Evolutionary conservation across 1,140 invertebrate species (phyloP).

Genomic region (Drosophila yakuba): DNA sequence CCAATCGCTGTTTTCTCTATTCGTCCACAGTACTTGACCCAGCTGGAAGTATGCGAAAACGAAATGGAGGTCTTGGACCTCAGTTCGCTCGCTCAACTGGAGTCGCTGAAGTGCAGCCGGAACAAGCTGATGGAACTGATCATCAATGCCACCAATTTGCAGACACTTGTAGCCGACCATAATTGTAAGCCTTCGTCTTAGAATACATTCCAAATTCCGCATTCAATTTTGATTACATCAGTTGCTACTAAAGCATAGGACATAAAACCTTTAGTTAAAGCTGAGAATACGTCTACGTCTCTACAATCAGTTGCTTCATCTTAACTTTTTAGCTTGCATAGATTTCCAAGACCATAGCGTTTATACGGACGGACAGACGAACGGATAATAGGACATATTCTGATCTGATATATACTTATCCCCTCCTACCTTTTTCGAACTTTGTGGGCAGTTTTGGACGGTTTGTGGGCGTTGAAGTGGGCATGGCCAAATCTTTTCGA

Average conservation of each 20-base stretch:
- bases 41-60: slow-evolving; percentile 92
- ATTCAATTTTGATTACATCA: neutral
- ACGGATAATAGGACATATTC: too few relatives aligned
- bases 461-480: too few relatives aligned
- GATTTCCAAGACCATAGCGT: too few relatives aligned
- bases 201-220: neutral
- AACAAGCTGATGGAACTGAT: slow-evolving; percentile 89
- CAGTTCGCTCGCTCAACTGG: slow-evolving; percentile 88
- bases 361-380: too few relatives aligned
- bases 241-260: neutral
- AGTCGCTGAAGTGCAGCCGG: slow-evolving; percentile 89
- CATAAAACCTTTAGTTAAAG: neutral
- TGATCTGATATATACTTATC: too few relatives aligned
- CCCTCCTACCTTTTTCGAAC: too few relatives aligned
- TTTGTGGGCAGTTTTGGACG: too few relatives aligned
- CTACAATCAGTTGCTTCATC: too few relatives aligned
- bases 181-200: slow-evolving; percentile 86
- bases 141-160: slow-evolving; percentile 88
- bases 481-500: too few relatives aligned
- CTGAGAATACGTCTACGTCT: too few relatives aligned
- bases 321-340: too few relatives aligned
- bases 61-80: slow-evolving; percentile 90
- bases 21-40: slow-evolving; percentile 87
- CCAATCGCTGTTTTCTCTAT: slow-evolving; percentile 22
- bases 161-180: slow-evolving; percentile 90